Base-by-base conservation (phyloP, 2,888 invertebrate species). In the Oscheius sp. region DNA sequence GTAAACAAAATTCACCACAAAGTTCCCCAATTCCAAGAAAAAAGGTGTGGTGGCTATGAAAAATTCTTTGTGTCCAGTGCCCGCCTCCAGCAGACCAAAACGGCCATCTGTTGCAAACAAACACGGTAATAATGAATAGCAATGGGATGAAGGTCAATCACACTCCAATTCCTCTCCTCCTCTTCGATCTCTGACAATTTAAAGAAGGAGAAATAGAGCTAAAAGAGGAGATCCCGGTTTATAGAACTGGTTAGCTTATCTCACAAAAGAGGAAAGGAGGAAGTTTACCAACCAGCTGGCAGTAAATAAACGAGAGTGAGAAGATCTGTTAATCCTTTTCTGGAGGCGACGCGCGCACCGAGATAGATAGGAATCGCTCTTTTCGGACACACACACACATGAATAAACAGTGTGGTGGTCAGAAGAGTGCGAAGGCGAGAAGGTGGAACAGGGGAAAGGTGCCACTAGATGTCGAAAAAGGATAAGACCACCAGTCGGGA, bases 81-180 rank as follows among this genome's bases (percentile, higher is more conserved):
- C 35, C 9, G 35, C 35, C 35, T 35, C 35, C 35, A 9, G 5
- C 35, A 35, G n/a, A 52, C 21, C 52, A 21, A 56, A 41, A 66
- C 49, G 52, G 66, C 9, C 66, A 49, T 66, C 66, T 66, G 52
- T 66, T 66, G 52, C 52, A 66, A 66, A 63, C 63, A 63, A 63
- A 66, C 35, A 63, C n/a, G n/a, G 58, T 58, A 58, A 45, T 63
- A 63, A 63, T 63, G 63, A 63, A 63, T 63, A 63, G 63, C 45
- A 63, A 41, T 58, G 35, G 3, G 35, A 35, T 21, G 66, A 66
- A 66, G 66, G 66, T 66, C 66, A 66, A 52, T 64, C 35, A 35
- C 35, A 9, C 45, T n/a, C n/a, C n/a, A n/a, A n/a, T n/a, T n/a
- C n/a, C n/a, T n/a, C n/a, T n/a, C n/a, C n/a, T n/a, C n/a, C n/a